A percentile compares a stretch with the other conserved stretches of the same genome.
These are phyloP conservation scores for Globodera rostochiensis DNA, from an alignment of 1,140 invertebrate species.

Conservation along the genomic window DNA sequence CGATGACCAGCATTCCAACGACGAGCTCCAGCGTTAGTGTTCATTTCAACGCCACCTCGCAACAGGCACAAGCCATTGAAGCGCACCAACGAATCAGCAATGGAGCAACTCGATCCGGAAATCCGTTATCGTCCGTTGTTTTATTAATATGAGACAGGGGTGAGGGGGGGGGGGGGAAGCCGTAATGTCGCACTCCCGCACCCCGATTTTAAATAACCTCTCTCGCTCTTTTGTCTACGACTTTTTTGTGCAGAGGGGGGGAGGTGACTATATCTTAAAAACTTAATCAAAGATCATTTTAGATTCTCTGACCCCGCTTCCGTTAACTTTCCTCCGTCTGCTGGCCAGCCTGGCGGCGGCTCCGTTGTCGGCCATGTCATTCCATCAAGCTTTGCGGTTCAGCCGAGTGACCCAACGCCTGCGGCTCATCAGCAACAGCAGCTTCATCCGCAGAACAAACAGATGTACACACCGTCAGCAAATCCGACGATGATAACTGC, in stretches of 20 bases:
- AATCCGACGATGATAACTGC: neutral
- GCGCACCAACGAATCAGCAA: constrained; percentile 9
- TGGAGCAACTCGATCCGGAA: neutral
- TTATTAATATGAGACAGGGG: too few species aligned
- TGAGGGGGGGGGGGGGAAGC: too few species aligned
- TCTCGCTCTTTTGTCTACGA: too few species aligned
- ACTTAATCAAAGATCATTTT: neutral
- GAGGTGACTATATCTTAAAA: too few species aligned
- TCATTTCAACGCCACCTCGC: constrained; percentile 15
- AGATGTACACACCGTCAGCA: neutral
- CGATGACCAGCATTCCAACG: constrained; percentile 28
- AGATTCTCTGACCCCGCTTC: constrained; percentile 22
- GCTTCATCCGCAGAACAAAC: constrained; percentile 7
- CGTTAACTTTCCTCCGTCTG: constrained; percentile 26
- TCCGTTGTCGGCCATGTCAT: neutral
- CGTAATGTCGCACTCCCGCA: too few species aligned
- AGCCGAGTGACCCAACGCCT: neutral
- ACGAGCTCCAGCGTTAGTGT: constrained; percentile 25
- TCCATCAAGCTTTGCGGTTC: neutral
- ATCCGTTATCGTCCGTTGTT: neutral
- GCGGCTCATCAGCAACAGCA: neutral
- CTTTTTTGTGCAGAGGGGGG: too few species aligned
- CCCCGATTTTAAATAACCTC: too few species aligned
- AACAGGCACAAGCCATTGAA: constrained; percentile 11
- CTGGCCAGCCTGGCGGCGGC: neutral